Base-by-base conservation (phyloP, 2,888 invertebrate species). In the Amblyjoppa proteus region DNA sequence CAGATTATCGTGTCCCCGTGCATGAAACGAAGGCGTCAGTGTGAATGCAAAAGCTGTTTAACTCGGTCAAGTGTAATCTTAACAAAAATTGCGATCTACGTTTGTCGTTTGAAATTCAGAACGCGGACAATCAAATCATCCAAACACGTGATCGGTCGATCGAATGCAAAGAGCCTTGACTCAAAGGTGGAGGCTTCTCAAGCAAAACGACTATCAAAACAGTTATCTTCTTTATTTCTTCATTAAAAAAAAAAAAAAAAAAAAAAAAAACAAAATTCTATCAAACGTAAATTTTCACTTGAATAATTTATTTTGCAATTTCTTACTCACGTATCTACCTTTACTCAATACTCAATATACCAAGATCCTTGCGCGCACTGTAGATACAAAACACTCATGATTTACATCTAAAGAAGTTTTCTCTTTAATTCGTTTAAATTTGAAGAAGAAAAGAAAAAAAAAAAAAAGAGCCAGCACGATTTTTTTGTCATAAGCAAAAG, bases 131-230 rank as follows among this genome's bases (percentile, higher is more conserved):
- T n/a, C 9, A 31, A 49, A 3, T 6, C 38, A 28, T 25, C 28
- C 51, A 79, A 74, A 58, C 64, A 81, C 81, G 58, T 68, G 51
- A 34, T 13, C 41, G 34, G n/a, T 34, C 11, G 13, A 68, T 56
- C 66, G 68, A 16, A 74, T 74, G 41, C 49, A 45, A 28, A 74
- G 28, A 28, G 9, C 56, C 56, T 56, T 25, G 56, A 56, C 56
- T 25, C 25, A 25, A 56, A 56, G 25, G 25, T 3, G 9, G 56
- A n/a, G 2, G 9, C 56, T 56, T 56, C 11, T 3, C 7, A 56
- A 56, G 3, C 56, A 56, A 56, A 56, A 20, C 7, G 6, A 56
- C 56, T 56, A 2, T 11, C 0, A 68, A 45, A 38, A 45, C 9
- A 28, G 20, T 20, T 34, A 41, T 38, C 20, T 16, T 16, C 31